Conservation (phyloP, 2,797 vertebrate genomes). For the Notoglanidium macrostoma region DNA sequence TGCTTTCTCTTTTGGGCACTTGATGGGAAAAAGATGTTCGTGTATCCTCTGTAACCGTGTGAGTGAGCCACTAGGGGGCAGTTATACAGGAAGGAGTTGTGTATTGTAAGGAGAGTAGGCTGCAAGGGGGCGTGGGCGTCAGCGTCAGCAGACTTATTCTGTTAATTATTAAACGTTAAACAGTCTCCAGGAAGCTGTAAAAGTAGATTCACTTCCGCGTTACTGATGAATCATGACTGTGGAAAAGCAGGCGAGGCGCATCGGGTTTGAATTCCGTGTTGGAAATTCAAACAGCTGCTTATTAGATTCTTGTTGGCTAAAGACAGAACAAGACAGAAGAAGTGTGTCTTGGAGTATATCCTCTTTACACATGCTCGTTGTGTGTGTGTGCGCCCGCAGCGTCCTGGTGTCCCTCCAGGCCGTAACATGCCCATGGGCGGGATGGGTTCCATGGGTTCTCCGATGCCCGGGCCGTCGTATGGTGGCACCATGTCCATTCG, state of each 20-base stretch:
- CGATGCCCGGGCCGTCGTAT: slow-evolving; percentile 84
- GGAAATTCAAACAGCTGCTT: not conserved
- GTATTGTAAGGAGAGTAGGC: no score
- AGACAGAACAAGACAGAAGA: not conserved
- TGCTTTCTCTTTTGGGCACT: no score
- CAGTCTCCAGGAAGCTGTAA: not conserved
- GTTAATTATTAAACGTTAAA: not conserved
- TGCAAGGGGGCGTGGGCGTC: not conserved
- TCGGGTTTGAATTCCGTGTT: not conserved
- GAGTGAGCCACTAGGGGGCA: no score
- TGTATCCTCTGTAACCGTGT: no score
- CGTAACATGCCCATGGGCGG: slow-evolving; percentile 82
- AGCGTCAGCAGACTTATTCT: not conserved
- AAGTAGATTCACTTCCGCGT: not conserved
- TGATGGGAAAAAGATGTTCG: no score
- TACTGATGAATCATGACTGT: not conserved
- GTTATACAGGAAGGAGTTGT: no score
- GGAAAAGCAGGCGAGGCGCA: not conserved
- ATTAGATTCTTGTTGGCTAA: not conserved
- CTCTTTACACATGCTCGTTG: not conserved
- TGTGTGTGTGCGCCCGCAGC: slow-evolving; percentile 67
- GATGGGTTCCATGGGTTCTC: slow-evolving; percentile 83
- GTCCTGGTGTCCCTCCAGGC: slow-evolving; percentile 82
- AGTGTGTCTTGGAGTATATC: not conserved
- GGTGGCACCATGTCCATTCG: slow-evolving; percentile 82